A percentile compares a stretch with the other conserved stretches of the same genome.
Conservation (phyloP, 2,113 vertebrate species). For the Rhinopomastus cyanomelas region DNA sequence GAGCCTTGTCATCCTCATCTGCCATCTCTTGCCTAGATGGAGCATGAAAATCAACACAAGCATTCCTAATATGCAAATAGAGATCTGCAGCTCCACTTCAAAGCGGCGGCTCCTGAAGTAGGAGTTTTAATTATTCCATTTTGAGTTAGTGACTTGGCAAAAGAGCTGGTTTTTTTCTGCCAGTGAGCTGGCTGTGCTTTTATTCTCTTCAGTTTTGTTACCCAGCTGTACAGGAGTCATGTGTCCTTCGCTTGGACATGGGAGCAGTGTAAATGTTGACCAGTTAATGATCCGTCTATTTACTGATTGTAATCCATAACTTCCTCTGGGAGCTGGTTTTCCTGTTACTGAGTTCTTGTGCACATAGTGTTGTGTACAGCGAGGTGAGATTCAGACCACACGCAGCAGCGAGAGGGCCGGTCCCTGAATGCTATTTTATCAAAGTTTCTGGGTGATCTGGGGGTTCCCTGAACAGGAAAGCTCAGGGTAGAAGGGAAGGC, state of each 20-base stretch:
- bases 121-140: conserved; percentile 53
- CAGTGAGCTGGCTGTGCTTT: neutral
- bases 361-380: neutral
- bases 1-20: conserved; percentile 33
- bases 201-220: neutral
- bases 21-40: conserved; percentile 41
- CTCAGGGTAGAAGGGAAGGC: no score
- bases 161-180: neutral
- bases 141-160: conserved; percentile 47
- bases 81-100: conserved; percentile 57
- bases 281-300: conserved; percentile 25
- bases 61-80: conserved; percentile 26
- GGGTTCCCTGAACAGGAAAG: no score
- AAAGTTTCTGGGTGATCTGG: no score
- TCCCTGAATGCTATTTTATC: no score
- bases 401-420: no score
- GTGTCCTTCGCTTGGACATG: neutral
- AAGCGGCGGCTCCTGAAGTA: conserved; percentile 42
- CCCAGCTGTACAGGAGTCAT: neutral
- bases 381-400: no score
- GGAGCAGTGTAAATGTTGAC: neutral
- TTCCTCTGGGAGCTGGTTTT: conserved; percentile 32
- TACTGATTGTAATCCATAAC: conserved; percentile 28
- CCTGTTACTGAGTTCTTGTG: conserved; percentile 23
- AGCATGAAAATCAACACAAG: conserved; percentile 30